phyloP scores from a whole-genome alignment of 2,113 vertebrate species.

The Nyctereutes procyonoides region DNA sequence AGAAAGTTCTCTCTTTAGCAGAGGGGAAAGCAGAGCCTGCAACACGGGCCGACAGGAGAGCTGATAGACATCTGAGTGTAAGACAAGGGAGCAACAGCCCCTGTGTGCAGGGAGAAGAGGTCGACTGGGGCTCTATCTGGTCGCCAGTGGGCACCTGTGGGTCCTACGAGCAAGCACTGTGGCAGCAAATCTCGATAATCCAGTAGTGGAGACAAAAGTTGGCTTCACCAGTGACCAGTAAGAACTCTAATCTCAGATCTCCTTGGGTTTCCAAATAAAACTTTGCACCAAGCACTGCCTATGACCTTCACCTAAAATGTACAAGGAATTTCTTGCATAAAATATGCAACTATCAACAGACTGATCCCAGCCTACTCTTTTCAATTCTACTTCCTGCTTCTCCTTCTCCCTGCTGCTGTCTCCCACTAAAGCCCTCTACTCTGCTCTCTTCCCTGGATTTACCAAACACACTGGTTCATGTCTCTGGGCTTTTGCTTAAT shows the following conservation, averaged over 20 bases:
- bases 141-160: not conserved
- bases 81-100: not conserved
- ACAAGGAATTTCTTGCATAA: not conserved
- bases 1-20: not conserved
- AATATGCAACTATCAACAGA: not conserved
- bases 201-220: not conserved
- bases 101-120: not conserved
- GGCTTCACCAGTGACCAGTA: not conserved
- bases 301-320: not conserved
- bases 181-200: not conserved
- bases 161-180: not conserved
- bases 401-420: not conserved
- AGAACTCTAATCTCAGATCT: not conserved
- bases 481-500: fast-evolving
- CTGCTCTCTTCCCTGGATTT: not conserved
- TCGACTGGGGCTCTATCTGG: not conserved
- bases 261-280: not conserved
- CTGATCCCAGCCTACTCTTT: not conserved
- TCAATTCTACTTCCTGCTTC: not conserved
- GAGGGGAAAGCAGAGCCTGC: not conserved
- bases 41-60: not conserved
- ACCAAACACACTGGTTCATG: fast-evolving
- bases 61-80: not conserved
- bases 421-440: not conserved
- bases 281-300: not conserved